Evolutionary conservation across 2,113 vertebrate species (phyloP).

Genomic region (Cryptomyrus ogoouensis): DNA sequence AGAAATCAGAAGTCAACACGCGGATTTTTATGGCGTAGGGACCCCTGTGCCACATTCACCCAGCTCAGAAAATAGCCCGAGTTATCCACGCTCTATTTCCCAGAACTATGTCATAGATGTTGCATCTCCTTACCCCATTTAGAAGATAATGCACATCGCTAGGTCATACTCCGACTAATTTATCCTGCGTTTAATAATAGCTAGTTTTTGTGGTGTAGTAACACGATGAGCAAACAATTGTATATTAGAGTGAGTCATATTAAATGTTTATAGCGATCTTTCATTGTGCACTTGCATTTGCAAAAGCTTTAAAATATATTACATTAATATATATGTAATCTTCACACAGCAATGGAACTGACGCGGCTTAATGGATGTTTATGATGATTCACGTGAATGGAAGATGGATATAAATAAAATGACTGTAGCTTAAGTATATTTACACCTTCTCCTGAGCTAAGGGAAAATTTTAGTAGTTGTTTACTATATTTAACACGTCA

Average conservation of each 20-base stretch:
- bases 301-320: neutral
- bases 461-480: neutral
- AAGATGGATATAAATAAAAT: neutral
- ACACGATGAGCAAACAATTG: neutral
- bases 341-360: neutral
- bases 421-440: neutral
- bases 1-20: conserved; percentile 34
- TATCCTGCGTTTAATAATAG: neutral
- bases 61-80: conserved; percentile 51
- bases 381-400: neutral
- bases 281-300: neutral
- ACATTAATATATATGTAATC: neutral
- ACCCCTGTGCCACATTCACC: conserved; percentile 49
- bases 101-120: neutral
- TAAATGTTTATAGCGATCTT: neutral
- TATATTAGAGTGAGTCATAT: neutral
- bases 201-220: neutral
- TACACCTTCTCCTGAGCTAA: neutral
- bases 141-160: neutral
- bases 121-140: conserved; percentile 37
- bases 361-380: neutral
- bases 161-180: neutral
- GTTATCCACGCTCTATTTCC: conserved; percentile 64
- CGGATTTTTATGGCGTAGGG: conserved; percentile 18
- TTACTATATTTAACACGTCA: neutral